These are phyloP conservation scores for Chrysina gloriosa DNA, from an alignment of 2,888 invertebrate genomes.

Conservation along the genomic window DNA sequence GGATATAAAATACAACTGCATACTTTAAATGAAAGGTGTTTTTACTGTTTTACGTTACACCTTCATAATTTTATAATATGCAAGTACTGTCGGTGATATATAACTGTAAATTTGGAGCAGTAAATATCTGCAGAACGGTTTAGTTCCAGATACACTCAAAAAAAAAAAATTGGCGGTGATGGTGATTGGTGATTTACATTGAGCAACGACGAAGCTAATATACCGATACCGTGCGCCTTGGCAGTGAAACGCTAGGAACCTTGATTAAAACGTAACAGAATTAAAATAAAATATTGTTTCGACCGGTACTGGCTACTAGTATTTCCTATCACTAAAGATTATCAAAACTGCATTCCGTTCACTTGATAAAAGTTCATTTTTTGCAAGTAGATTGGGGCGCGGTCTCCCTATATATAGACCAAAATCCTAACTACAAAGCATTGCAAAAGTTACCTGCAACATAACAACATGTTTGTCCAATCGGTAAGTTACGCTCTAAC, in stretches of 20 bases:
- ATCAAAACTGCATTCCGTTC: slow-evolving; percentile 24
- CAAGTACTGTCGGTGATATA: neutral
- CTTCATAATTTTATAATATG: too few species aligned
- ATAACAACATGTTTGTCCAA: slow-evolving; percentile 63
- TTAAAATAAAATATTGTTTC: slow-evolving; percentile 28
- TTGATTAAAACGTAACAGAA: slow-evolving; percentile 24
- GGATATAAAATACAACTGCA: too few species aligned
- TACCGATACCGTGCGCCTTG: slow-evolving; percentile 24
- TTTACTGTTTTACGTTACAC: too few species aligned
- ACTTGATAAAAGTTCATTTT: slow-evolving; percentile 44
- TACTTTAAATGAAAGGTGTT: too few species aligned
- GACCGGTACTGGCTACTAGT: neutral
- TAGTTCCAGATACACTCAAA: neutral
- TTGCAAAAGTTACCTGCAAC: slow-evolving; percentile 56
- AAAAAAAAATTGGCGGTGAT: neutral
- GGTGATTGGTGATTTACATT: slow-evolving; percentile 16
- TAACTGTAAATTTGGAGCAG: neutral
- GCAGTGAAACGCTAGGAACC: slow-evolving; percentile 27
- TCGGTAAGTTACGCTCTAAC: slow-evolving; percentile 64
- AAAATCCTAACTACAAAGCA: slow-evolving; percentile 57
- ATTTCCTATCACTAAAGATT: neutral
- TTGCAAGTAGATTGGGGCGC: slow-evolving; percentile 58
- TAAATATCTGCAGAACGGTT: neutral
- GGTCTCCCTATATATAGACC: slow-evolving; percentile 59
- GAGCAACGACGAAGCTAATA: neutral